Evolutionary conservation across 1,140 invertebrate species (phyloP).

Genomic region (Drosophila tropicalis): DNA sequence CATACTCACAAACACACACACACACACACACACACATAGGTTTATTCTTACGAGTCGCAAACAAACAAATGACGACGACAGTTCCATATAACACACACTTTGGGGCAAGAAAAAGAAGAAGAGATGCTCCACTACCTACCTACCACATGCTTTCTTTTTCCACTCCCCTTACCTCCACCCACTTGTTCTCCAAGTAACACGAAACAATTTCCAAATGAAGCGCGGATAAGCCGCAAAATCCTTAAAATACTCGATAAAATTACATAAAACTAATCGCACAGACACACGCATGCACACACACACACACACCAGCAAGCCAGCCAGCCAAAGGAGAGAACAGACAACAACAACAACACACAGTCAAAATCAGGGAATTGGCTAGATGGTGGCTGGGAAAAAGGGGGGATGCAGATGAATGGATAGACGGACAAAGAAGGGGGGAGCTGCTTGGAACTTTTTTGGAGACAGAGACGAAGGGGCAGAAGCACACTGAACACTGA

Average conservation of each 20-base stretch:
- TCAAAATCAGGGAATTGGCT: conserved; percentile 47
- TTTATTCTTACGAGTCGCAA: conserved; percentile 20
- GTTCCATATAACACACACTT: conserved; percentile 67
- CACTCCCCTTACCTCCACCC: not conserved
- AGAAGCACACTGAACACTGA: conserved; percentile 3
- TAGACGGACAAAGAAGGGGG: conserved; percentile 19
- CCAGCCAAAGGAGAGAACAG: not conserved
- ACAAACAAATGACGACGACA: conserved; percentile 74
- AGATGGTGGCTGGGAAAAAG: conserved; percentile 25
- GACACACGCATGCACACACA: conserved; percentile 51
- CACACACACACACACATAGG: conserved; percentile 41
- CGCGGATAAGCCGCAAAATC: conserved; percentile 82
- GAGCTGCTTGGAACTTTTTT: not conserved
- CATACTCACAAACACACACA: conserved; percentile 43
- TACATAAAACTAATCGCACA: conserved; percentile 83
- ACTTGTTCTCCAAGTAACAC: conserved; percentile 69
- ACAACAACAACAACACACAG: conserved; percentile 30
- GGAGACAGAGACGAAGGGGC: conserved; percentile 18
- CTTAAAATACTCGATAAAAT: conserved; percentile 83
- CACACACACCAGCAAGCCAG: conserved; percentile 21
- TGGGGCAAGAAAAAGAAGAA: conserved; percentile 20
- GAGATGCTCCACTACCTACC: conserved; percentile 33
- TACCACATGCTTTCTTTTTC: conserved; percentile 31
- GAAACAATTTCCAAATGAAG: conserved; percentile 82
- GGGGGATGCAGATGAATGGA: too few relatives aligned